Percentiles rank a stretch among this genome's conserved stretches.
These are phyloP conservation scores for Epirrita christyi DNA, from an alignment of 2,888 invertebrate genomes.

Conservation along the genomic window DNA sequence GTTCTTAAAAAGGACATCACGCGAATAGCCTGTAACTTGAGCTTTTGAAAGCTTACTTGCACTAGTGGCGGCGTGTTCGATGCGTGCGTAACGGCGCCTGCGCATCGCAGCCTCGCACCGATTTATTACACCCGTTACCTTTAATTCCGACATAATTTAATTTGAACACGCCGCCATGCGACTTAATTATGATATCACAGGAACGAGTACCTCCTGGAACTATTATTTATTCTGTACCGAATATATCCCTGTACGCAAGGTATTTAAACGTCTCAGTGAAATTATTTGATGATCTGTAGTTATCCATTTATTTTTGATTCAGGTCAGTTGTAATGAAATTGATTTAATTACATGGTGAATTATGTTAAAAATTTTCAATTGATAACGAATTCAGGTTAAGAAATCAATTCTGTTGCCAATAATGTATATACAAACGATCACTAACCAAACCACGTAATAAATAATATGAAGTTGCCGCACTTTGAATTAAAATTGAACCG, in stretches of 20 bases:
- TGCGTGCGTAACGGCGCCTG: constrained; percentile 65
- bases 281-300: constrained; percentile 16
- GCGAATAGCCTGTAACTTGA: background rate
- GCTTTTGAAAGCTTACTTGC: constrained; percentile 2
- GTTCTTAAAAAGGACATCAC: background rate
- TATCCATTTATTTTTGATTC: constrained; percentile 3
- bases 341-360: constrained; percentile 20
- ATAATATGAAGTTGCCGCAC: no score
- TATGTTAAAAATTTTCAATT: background rate
- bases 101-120: constrained; percentile 48
- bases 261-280: constrained; percentile 2
- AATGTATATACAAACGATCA: no score
- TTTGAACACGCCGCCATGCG: constrained; percentile 69
- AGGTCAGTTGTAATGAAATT: constrained; percentile 11
- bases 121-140: constrained; percentile 70
- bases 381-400: no score
- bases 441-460: no score
- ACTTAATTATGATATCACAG: constrained; percentile 75
- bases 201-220: constrained; percentile 44
- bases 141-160: constrained; percentile 78
- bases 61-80: constrained; percentile 9
- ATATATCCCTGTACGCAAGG: background rate
- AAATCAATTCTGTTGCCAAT: no score
- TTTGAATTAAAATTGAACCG: no score
- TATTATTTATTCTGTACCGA: constrained; percentile 17